Evolutionary conservation across 2,797 vertebrate genomes (phyloP), one percentile per base, ranked within the genome.

Genomic region (Cirrhinus mrigala): DNA sequence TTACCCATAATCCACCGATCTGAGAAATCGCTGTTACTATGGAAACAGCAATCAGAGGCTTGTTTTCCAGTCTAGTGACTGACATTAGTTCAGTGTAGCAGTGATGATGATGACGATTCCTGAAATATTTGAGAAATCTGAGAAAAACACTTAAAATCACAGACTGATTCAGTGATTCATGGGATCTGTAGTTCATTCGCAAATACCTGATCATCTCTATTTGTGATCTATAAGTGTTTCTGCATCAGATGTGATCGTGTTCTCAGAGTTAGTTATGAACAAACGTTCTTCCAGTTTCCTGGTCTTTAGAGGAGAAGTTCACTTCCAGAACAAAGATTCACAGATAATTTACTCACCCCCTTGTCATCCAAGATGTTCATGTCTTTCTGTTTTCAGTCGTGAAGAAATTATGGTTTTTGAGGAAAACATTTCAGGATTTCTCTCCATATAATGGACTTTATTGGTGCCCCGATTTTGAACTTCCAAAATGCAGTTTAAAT

Each of bases 1-100:
- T 29, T 75, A 75, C 73, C 73, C 73, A 75, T 37, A 75, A 75
- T 54, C 16, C 73, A 52, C 48, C 33, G 50, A 33, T 33, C 50
- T 1, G 1, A 14, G 27, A 33, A 22, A 22, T 11, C 50, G 7
- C 48, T 33, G 73, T 27, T 75, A 22, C 73, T 14, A 54, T 75
- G 73, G 73, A 33, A 75, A 75, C 18, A 29, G 24, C 60, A 29
- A 16, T 64, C 60, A 0, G 27, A 11, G 16, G 29, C 48, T 3
- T 46, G 40, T 1, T 6, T 18, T 1, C 2, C 71, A 29, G 15
- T 11, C 46, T 6, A 6, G n/a, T 46, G 40, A 2, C 8, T 27
- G 29, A 50, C 70, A 24, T 46, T 16, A 48, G 40, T 2, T 48
- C 15, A 4, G 4, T 48, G 44, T 14, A 24, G 54, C 54, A 27